Evolutionary conservation across 1,140 invertebrate genomes (phyloP).

Genomic region (Sycobia sp.): DNA sequence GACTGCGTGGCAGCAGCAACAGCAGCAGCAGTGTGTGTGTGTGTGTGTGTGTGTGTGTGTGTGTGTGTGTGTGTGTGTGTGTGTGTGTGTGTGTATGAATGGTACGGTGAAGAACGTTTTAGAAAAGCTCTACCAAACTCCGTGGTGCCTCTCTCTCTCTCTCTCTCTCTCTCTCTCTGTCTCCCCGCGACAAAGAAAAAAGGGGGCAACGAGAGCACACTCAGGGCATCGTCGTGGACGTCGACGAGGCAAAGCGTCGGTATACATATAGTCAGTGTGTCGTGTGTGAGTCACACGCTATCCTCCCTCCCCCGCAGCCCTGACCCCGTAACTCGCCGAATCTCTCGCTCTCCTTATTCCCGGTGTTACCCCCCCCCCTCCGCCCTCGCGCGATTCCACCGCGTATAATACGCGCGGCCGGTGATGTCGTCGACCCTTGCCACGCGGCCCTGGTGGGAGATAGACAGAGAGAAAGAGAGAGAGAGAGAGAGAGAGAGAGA

Average conservation of each 20-base stretch:
- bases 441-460: slow-evolving; percentile 12
- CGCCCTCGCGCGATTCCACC: slow-evolving; percentile 19
- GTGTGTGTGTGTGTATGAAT: background rate
- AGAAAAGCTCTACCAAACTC: slow-evolving; percentile 15
- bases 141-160: slow-evolving; percentile 17
- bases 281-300: slow-evolving; percentile 7
- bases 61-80: slow-evolving; percentile 3
- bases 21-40: background rate
- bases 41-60: background rate
- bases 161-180: slow-evolving; percentile 17
- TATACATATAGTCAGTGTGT: no score
- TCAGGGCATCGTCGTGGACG: slow-evolving; percentile 12
- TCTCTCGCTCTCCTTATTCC: slow-evolving; percentile 22
- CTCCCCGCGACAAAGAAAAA: slow-evolving; percentile 9
- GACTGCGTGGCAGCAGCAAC: slow-evolving; percentile 14
- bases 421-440: slow-evolving; percentile 54
- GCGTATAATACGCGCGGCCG: slow-evolving; percentile 35
- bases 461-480: no score
- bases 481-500: no score
- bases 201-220: background rate
- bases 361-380: slow-evolving; percentile 12
- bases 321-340: background rate
- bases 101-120: no score
- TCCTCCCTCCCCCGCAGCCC: background rate
- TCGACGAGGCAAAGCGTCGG: no score